Percentiles rank a stretch among this genome's conserved stretches.
Conservation (phyloP, 2,888 invertebrate genomes). For the Esperia sulphurella region DNA sequence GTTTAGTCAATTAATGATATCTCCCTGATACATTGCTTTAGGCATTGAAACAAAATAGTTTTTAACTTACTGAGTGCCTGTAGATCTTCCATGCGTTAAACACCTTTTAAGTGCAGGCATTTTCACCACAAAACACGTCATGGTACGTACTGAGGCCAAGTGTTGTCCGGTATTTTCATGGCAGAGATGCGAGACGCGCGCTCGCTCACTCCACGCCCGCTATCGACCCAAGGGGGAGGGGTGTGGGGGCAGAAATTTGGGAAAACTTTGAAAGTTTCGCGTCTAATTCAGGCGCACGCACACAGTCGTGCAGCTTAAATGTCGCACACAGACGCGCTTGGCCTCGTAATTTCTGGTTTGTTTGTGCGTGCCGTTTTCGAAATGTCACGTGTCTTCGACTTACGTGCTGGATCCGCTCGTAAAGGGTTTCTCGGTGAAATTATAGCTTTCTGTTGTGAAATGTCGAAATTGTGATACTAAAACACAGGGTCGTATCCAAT, state of each 20-base stretch:
- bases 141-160: constrained; percentile 56
- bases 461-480: constrained; percentile 6
- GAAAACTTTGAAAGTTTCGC: constrained; percentile 80
- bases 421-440: constrained; percentile 32
- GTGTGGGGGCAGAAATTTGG: constrained; percentile 74
- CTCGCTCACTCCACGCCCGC: constrained; percentile 62
- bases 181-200: constrained; percentile 58
- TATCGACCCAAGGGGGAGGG: constrained; percentile 65
- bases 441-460: background rate
- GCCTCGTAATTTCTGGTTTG: constrained; percentile 67
- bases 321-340: constrained; percentile 42
- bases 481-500: constrained; percentile 17
- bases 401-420: constrained; percentile 49
- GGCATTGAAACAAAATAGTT: too few species aligned
- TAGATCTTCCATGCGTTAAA: too few species aligned
- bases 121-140: constrained; percentile 59
- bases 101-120: constrained; percentile 35
- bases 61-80: too few species aligned
- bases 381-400: constrained; percentile 66
- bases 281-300: constrained; percentile 80
- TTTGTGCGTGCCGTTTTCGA: constrained; percentile 62
- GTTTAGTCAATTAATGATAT: too few species aligned
- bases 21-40: too few species aligned
- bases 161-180: constrained; percentile 74
- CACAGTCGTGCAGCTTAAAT: constrained; percentile 51